Conservation (phyloP, 92 coral and sea anemone genomes). For the Siderastrea siderea region DNA sequence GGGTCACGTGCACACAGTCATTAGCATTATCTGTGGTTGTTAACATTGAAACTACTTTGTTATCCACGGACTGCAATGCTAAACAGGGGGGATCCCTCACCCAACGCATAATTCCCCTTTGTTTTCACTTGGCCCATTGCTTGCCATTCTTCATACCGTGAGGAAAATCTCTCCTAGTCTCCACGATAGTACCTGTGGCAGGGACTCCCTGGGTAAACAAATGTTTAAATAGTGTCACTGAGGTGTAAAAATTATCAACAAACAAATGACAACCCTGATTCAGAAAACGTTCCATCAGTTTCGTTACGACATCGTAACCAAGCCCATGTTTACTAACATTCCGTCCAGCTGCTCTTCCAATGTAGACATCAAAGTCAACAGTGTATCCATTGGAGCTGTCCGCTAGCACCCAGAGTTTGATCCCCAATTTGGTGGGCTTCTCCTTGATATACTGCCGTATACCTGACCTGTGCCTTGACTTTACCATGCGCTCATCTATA, state of each 20-base stretch:
- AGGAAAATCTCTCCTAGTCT: conserved; percentile 42
- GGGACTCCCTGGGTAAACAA: conserved; percentile 39
- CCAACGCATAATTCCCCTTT: conserved; percentile 20
- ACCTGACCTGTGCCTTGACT: background rate
- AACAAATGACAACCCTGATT: conserved; percentile 70
- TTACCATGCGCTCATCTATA: background rate
- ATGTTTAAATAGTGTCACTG: conserved; percentile 50
- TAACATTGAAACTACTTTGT: too few species aligned
- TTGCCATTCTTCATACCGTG: conserved; percentile 41
- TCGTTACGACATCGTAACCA: too few species aligned
- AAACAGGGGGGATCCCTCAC: too few species aligned
- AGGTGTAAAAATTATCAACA: conserved; percentile 66
- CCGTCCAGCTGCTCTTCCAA: background rate
- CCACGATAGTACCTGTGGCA: conserved; percentile 45
- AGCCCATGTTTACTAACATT: background rate
- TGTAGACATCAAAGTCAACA: too few species aligned
- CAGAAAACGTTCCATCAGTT: background rate
- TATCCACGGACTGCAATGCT: too few species aligned
- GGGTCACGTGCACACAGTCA: too few species aligned
- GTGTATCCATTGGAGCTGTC: too few species aligned
- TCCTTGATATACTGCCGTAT: background rate
- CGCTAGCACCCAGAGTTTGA: too few species aligned
- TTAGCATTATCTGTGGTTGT: too few species aligned
- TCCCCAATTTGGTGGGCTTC: too few species aligned
- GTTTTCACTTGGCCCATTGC: conserved; percentile 43